Conservation (phyloP, 2,888 invertebrate species). For the Lepidonotus clava region DNA sequence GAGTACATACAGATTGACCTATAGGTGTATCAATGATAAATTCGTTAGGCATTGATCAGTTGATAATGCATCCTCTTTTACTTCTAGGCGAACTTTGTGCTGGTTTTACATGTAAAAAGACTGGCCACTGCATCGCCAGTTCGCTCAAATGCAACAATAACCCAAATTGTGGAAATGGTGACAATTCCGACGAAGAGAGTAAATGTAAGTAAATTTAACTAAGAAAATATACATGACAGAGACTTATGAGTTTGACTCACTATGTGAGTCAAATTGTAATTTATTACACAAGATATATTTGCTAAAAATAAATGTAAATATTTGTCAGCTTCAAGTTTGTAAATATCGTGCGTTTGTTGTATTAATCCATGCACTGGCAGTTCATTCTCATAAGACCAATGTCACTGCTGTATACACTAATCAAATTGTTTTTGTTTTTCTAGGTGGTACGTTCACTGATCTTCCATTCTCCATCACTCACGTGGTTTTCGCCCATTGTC, state of each 20-base stretch:
- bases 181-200: constrained; percentile 86
- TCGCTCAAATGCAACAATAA: constrained; percentile 89
- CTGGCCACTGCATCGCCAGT: constrained; percentile 89
- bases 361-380: background rate
- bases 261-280: constrained; percentile 8
- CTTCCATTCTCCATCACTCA: no score
- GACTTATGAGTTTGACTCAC: background rate
- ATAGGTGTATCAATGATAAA: no score
- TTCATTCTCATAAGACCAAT: background rate
- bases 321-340: background rate
- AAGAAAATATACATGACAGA: background rate
- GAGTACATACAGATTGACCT: no score
- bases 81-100: constrained; percentile 18
- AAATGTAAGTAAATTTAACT: constrained; percentile 38
- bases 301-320: background rate
- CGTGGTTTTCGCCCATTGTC: background rate
- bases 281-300: background rate
- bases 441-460: constrained; percentile 45
- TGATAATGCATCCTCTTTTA: no score
- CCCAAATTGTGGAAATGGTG: constrained; percentile 91
- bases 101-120: constrained; percentile 57
- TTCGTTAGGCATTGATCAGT: no score
- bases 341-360: background rate
- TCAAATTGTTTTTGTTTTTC: constrained; percentile 25
- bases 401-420: background rate